Evolutionary conservation across 2,797 vertebrate genomes (phyloP), one percentile per base, ranked within the genome.

Genomic region (Esox masquinongy): DNA sequence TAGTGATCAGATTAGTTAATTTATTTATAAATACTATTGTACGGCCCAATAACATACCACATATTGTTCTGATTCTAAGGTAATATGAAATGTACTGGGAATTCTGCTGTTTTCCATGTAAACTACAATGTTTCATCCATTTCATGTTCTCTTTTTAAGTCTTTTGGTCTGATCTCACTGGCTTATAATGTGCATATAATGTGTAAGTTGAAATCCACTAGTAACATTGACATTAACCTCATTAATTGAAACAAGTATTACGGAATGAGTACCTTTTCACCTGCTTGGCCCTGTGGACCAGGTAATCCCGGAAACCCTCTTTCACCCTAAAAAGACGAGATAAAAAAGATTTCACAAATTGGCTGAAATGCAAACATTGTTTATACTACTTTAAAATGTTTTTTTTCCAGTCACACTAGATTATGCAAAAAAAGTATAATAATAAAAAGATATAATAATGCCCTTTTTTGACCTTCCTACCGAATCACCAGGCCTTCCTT

Each of bases 291-390:
- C 82, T 94, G 91, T 76, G 88, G 80, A 77, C 98, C 98, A 76
- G 92, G 90, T 92, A 97, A 94, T 82, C 98, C 98, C 72, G 96
- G 93, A 74, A 94, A 77, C 70, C 98, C 98, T 72, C 88, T 94
- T 63, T 96, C 95, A 84, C 98, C 98, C 98, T 99, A 85, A 78
- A 85, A 83, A 69, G 72, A 84, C 17, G 87, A 34, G 85, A 43
- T 16, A 66, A 24, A 66, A 29, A 31, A 16, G 1, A n/a, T 61
- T 61, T 26, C n/a, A 61, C 12, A 22, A 14, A 12, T 24, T 12
- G 11, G 22, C 56, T 61, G 56, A 24, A 61, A 61, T 61, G n/a
- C 56, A 61, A 26, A 24, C 56, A 59, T 26, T 36, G 34, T 19
- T 69, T 29, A 51, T 51, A n/a, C 19, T 49, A 51, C 17, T 49